Evolutionary conservation across 2,113 vertebrate species (phyloP).

Genomic region (Erpornis zantholeuca): DNA sequence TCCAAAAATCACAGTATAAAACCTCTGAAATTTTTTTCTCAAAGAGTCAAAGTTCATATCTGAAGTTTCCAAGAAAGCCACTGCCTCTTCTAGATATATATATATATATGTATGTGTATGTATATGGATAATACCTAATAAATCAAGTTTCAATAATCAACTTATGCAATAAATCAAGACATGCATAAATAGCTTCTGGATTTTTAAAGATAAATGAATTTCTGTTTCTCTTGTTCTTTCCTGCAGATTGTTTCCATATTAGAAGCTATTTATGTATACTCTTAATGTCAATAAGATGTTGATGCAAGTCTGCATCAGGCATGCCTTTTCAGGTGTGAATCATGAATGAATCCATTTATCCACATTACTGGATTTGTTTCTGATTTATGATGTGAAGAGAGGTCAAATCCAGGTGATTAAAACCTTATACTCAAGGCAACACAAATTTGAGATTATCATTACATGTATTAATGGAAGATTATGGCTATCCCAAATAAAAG

Average conservation of each 20-base stretch:
- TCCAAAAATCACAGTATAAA: not conserved
- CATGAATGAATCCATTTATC: not conserved
- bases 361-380: not conserved
- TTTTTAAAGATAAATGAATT: not conserved
- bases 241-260: not conserved
- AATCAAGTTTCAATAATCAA: too few species aligned
- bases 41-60: not conserved
- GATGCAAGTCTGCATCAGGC: not conserved
- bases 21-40: not conserved
- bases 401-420: not conserved
- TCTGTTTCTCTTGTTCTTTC: not conserved
- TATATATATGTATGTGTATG: not conserved
- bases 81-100: not conserved
- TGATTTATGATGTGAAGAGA: not conserved
- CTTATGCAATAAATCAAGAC: not conserved
- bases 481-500: not conserved
- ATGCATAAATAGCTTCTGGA: not conserved
- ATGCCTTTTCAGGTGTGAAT: not conserved
- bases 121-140: not conserved
- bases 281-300: not conserved
- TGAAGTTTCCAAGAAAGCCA: not conserved
- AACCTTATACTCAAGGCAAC: not conserved
- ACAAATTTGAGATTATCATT: not conserved
- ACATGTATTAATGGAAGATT: not conserved
- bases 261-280: not conserved